Conservation (phyloP, 2,797 vertebrate species). For the Artibeus jamaicensis region DNA sequence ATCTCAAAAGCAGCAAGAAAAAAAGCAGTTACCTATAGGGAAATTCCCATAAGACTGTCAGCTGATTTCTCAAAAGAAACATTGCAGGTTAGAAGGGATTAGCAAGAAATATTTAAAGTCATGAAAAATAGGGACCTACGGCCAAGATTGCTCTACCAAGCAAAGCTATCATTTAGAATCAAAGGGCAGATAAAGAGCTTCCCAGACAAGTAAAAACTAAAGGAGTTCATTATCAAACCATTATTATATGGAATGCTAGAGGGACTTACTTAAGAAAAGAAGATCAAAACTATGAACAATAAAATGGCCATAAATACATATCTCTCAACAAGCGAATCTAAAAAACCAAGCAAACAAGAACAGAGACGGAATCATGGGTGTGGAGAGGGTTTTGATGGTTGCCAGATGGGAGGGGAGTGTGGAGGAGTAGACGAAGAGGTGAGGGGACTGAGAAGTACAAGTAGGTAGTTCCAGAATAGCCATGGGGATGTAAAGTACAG, state of each 20-base stretch:
- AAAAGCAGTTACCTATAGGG: background rate
- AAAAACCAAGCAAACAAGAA: background rate
- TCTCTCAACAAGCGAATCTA: background rate
- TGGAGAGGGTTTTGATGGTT: background rate
- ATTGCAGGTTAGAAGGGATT: background rate
- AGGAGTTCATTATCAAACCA: background rate
- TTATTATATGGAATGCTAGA: background rate
- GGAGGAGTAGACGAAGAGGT: too few relatives aligned
- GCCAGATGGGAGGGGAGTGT: too few relatives aligned
- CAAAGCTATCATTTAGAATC: background rate
- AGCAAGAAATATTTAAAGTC: background rate
- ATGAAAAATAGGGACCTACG: background rate
- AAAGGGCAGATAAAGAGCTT: background rate
- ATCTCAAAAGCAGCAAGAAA: background rate
- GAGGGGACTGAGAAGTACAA: background rate
- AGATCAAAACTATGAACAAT: background rate
- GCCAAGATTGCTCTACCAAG: background rate
- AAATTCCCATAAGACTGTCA: background rate
- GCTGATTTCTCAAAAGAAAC: background rate
- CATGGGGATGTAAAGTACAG: background rate
- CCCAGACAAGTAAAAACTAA: background rate
- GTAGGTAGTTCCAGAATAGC: background rate
- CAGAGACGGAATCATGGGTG: background rate
- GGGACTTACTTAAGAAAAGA: background rate
- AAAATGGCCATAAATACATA: background rate